A percentile compares a stretch with the other conserved stretches of the same genome.
Evolutionary conservation across 2,888 invertebrate genomes (phyloP).

Genomic region (Rotaria magnacalcarata): DNA sequence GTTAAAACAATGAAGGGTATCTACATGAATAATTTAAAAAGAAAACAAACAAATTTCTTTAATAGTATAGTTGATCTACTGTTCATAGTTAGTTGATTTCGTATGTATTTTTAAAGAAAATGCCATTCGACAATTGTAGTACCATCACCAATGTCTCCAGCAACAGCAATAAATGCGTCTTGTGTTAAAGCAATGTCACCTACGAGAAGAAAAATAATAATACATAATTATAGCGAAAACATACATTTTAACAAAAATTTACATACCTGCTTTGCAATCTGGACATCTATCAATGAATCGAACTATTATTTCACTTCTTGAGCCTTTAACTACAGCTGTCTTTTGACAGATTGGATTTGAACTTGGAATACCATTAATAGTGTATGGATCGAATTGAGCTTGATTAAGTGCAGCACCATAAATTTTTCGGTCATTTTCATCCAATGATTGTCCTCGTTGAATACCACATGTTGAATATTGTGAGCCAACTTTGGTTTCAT

Average conservation of each 20-base stretch:
- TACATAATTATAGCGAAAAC: neutral
- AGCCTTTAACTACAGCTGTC: conserved; percentile 11
- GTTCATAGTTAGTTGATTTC: neutral
- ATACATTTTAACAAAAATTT: neutral
- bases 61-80: neutral
- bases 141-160: neutral
- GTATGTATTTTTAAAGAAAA: neutral
- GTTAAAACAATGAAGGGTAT: neutral
- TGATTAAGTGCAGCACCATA: conserved; percentile 19
- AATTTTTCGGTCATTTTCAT: neutral
- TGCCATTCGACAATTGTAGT: neutral
- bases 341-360: conserved; percentile 9
- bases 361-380: conserved; percentile 20
- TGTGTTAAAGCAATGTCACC: conserved; percentile 23
- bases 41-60: neutral
- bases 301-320: conserved; percentile 4
- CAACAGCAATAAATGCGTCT: neutral
- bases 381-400: neutral
- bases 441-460: neutral
- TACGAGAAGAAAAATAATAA: neutral
- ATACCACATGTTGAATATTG: conserved; percentile 10
- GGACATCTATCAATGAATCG: neutral
- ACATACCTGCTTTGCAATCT: neutral
- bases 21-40: neutral
- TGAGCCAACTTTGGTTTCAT: neutral